Evolutionary conservation across 1,140 invertebrate genomes (phyloP).

Genomic region (Drosophila pseudoobscura): DNA sequence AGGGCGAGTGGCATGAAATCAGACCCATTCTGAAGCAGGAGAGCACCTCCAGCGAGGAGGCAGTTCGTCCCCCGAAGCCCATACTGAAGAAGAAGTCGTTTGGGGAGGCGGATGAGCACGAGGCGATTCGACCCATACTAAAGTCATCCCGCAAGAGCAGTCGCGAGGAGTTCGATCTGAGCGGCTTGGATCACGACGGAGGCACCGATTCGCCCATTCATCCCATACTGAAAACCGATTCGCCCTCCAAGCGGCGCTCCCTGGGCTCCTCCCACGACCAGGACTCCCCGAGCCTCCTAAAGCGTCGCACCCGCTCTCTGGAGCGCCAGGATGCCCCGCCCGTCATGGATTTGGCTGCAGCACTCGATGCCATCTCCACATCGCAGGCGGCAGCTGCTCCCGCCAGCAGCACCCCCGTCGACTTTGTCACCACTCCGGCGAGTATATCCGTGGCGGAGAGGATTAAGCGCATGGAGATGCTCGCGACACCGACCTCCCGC

Average conservation of each 20-base stretch:
- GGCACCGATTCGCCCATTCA: conserved; percentile 37
- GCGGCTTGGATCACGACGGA: conserved; percentile 36
- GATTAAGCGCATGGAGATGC: conserved; percentile 79
- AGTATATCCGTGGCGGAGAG: conserved; percentile 81
- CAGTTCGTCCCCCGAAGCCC: conserved; percentile 86
- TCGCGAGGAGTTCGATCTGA: conserved; percentile 76
- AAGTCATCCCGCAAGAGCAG: conserved; percentile 89
- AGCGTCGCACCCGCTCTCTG: conserved; percentile 78
- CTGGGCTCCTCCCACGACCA: conserved; percentile 30
- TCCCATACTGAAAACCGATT: conserved; percentile 77
- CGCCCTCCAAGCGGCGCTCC: conserved; percentile 76
- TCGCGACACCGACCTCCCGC: conserved; percentile 47
- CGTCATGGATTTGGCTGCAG: conserved; percentile 64
- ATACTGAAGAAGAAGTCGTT: conserved; percentile 94
- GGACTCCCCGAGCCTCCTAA: conserved; percentile 40
- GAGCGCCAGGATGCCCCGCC: conserved; percentile 69
- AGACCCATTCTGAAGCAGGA: conserved; percentile 89
- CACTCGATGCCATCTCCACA: conserved; percentile 68
- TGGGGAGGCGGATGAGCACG: conserved; percentile 89
- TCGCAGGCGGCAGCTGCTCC: conserved; percentile 36
- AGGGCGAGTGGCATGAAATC: conserved; percentile 84
- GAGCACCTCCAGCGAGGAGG: conserved; percentile 68
- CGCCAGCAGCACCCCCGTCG: conserved; percentile 38
- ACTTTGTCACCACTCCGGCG: conserved; percentile 52
- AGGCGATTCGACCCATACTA: conserved; percentile 87